Conservation (phyloP, 1,140 invertebrate species). For the Diachasmimorpha longicaudata region DNA sequence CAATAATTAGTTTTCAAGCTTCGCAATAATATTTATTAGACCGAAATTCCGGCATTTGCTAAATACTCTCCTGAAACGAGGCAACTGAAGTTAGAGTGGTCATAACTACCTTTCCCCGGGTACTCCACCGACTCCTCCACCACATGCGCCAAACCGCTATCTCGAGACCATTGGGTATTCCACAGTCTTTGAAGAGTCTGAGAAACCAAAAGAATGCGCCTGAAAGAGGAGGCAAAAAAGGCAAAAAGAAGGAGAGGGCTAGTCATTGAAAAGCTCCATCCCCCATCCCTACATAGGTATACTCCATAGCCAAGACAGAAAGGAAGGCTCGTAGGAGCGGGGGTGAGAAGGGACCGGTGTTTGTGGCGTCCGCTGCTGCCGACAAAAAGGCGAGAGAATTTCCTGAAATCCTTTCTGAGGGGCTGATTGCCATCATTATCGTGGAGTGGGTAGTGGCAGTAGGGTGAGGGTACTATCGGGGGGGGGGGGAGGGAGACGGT, state of each 20-base stretch:
- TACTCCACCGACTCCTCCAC: no score
- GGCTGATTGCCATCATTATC: slow-evolving; percentile 64
- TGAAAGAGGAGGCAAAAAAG: slow-evolving; percentile 10
- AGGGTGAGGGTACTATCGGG: slow-evolving; percentile 31
- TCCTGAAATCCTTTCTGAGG: slow-evolving; percentile 64
- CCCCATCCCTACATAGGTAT: not conserved
- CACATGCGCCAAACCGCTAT: not conserved
- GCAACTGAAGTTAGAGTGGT: no score
- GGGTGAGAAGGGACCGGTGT: slow-evolving; percentile 51
- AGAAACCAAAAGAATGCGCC: not conserved
- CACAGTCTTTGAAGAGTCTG: not conserved
- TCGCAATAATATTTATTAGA: no score
- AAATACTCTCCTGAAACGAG: no score
- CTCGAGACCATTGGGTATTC: not conserved
- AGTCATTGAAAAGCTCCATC: slow-evolving; percentile 24
- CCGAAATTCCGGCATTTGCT: no score
- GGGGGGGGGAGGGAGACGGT: slow-evolving; percentile 21
- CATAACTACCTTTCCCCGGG: no score
- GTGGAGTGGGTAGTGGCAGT: slow-evolving; percentile 57
- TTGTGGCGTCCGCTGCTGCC: slow-evolving; percentile 59
- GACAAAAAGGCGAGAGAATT: slow-evolving; percentile 65
- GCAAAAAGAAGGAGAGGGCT: slow-evolving; percentile 3
- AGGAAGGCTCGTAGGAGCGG: not conserved
- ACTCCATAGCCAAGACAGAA: not conserved
- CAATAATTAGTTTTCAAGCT: no score